Evolutionary conservation across 2,888 invertebrate genomes (phyloP).

Genomic region (Dorcus parallelipipedus): DNA sequence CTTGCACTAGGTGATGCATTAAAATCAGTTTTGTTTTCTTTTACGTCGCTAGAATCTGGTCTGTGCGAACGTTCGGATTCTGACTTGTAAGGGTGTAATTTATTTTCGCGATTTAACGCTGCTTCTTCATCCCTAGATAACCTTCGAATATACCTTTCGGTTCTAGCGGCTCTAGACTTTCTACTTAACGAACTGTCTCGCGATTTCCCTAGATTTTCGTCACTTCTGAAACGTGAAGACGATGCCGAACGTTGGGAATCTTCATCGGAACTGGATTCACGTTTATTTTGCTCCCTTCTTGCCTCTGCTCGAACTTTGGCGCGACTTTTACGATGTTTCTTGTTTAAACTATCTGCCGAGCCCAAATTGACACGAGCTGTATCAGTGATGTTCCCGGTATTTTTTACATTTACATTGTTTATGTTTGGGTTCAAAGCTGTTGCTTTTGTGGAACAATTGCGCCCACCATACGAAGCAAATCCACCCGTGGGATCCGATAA

Average conservation of each 20-base stretch:
- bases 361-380: constrained; percentile 35
- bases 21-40: constrained; percentile 13
- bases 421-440: constrained; percentile 5
- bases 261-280: constrained; percentile 66
- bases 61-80: constrained; percentile 36
- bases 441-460: constrained; percentile 36
- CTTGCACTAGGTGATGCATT: constrained; percentile 36
- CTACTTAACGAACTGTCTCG: constrained; percentile 58
- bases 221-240: constrained; percentile 65
- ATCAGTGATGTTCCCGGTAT: constrained; percentile 3
- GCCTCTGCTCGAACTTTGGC: constrained; percentile 68
- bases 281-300: constrained; percentile 54
- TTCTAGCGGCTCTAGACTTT: constrained; percentile 69
- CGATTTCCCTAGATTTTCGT: constrained; percentile 58
- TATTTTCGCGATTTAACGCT: constrained; percentile 53
- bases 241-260: constrained; percentile 68
- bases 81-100: constrained; percentile 38
- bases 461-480: constrained; percentile 33
- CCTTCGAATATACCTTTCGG: constrained; percentile 75
- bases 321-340: constrained; percentile 57
- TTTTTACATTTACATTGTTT: neutral
- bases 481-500: constrained; percentile 56
- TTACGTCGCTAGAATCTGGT: neutral
- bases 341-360: constrained; percentile 52
- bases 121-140: constrained; percentile 68